Percentiles rank a stretch among this genome's conserved stretches.
These are phyloP conservation scores for Lingula anatina DNA, from an alignment of 2,888 invertebrate species.

Conservation along the genomic window DNA sequence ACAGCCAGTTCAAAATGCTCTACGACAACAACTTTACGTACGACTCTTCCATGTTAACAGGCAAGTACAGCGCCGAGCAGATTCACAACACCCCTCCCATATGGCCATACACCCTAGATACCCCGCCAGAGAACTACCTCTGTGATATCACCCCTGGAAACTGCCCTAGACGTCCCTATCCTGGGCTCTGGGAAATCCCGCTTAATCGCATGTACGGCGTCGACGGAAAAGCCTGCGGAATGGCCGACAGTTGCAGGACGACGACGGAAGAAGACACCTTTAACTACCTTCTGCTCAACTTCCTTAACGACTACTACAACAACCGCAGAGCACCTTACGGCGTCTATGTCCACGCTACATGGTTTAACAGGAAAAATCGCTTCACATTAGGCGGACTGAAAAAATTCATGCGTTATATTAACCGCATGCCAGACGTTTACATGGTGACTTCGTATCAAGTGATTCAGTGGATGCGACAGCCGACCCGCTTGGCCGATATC, in stretches of 20 bases:
- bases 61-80: conserved; percentile 71
- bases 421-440: conserved; percentile 10
- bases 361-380: conserved; percentile 74
- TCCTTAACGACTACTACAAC: conserved; percentile 65
- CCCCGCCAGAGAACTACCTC: conserved; percentile 3
- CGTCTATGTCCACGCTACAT: conserved; percentile 72
- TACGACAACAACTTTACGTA: conserved; percentile 88
- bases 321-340: conserved; percentile 69
- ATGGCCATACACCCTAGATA: conserved; percentile 91
- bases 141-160: conserved; percentile 9
- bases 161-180: conserved; percentile 20
- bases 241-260: conserved; percentile 18
- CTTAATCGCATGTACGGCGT: conserved; percentile 47
- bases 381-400: conserved; percentile 7
- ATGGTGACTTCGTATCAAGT: conserved; percentile 11
- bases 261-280: conserved; percentile 20
- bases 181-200: conserved; percentile 63
- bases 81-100: conserved; percentile 87
- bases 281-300: conserved; percentile 66
- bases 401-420: conserved; percentile 9
- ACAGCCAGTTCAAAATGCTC: conserved; percentile 86
- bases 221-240: conserved; percentile 15
- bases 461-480: conserved; percentile 13
- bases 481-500: conserved; percentile 7
- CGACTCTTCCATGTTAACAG: conserved; percentile 79